A percentile compares a stretch with the other conserved stretches of the same genome.
These are phyloP conservation scores for Cephus runcator DNA, from an alignment of 2,888 invertebrate genomes.

Conservation along the genomic window DNA sequence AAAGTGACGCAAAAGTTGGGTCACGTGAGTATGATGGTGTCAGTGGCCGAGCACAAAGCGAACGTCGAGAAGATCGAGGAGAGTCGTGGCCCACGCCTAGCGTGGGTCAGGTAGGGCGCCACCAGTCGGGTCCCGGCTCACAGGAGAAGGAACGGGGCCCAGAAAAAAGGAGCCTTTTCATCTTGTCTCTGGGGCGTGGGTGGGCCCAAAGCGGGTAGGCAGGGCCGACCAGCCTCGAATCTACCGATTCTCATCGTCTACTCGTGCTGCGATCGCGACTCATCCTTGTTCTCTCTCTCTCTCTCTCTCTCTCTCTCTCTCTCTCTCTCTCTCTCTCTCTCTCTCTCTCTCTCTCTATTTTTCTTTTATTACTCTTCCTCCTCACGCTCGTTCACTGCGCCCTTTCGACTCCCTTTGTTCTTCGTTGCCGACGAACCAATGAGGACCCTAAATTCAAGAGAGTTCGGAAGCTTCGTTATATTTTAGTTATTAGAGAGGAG, in stretches of 20 bases:
- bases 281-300: constrained; percentile 7
- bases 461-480: neutral
- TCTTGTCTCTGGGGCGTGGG: constrained; percentile 44
- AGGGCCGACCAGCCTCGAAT: constrained; percentile 34
- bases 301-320: constrained; percentile 20
- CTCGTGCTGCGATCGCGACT: neutral
- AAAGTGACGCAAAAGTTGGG: constrained; percentile 36
- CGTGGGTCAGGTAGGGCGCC: constrained; percentile 44
- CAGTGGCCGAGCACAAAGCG: constrained; percentile 47
- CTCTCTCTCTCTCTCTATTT: constrained; percentile 14
- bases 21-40: constrained; percentile 42
- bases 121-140: constrained; percentile 42
- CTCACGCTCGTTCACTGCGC: neutral
- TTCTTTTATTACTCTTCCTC: neutral
- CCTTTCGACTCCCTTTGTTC: neutral
- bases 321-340: constrained; percentile 15
- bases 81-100: neutral
- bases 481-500: neutral
- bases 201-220: constrained; percentile 52
- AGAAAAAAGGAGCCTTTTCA: constrained; percentile 35
- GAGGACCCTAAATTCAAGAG: neutral
- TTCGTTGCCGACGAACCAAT: neutral
- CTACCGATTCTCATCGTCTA: constrained; percentile 24
- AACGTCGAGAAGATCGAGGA: neutral
- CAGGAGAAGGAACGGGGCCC: constrained; percentile 27